Percentiles rank a stretch among this genome's conserved stretches.
Conservation (phyloP, 2,888 invertebrate genomes). For the Watsonalla cultraria region DNA sequence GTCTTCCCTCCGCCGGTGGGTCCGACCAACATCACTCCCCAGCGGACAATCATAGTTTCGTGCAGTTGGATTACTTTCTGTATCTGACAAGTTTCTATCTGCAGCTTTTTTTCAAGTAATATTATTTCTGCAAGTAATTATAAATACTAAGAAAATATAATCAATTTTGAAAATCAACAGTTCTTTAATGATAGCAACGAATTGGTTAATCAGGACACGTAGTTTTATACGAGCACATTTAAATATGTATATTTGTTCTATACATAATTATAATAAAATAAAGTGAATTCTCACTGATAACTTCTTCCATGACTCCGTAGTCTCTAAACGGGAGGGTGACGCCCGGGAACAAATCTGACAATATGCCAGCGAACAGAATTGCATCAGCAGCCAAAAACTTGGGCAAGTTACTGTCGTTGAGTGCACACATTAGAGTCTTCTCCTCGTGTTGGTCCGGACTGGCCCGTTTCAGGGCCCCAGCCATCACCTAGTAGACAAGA, state of each 20-base stretch:
- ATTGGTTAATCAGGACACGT: too few species aligned
- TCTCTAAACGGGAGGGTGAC: constrained; percentile 87
- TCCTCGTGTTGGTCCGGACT: constrained; percentile 92
- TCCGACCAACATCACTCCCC: constrained; percentile 95
- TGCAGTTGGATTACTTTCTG: constrained; percentile 90
- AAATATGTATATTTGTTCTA: too few species aligned
- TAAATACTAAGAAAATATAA: too few species aligned
- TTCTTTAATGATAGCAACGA: too few species aligned
- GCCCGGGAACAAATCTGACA: constrained; percentile 94
- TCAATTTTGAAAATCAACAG: too few species aligned
- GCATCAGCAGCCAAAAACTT: constrained; percentile 94
- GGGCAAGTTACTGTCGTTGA: constrained; percentile 93
- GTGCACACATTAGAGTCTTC: constrained; percentile 88
- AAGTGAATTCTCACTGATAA: constrained; percentile 63
- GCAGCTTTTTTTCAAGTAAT: constrained; percentile 79
- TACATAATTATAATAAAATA: not conserved
- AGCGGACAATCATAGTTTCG: constrained; percentile 94
- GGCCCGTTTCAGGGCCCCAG: constrained; percentile 91
- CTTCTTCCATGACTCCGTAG: constrained; percentile 86
- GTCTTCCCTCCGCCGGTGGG: constrained; percentile 94
- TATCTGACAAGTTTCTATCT: constrained; percentile 82
- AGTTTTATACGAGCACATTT: too few species aligned
- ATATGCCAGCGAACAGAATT: constrained; percentile 89
- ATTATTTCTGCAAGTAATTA: constrained; percentile 41
- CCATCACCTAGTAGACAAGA: constrained; percentile 82